Conservation (phyloP, 64 coral and sea anemone species). For the Catalaphyllia jardinei region DNA sequence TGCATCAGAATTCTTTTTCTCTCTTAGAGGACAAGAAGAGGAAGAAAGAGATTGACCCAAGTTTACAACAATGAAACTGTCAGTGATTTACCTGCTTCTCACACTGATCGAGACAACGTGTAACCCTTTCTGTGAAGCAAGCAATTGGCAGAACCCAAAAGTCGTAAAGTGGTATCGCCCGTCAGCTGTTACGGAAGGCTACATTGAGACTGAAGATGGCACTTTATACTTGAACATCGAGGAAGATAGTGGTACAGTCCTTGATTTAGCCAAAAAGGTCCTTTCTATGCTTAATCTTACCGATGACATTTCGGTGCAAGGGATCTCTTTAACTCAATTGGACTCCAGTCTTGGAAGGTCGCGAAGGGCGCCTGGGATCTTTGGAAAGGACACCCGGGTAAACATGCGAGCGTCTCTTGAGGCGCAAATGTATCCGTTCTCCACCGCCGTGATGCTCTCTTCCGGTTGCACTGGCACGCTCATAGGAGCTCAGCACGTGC, state of each 20-base stretch:
- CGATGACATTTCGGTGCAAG: background rate
- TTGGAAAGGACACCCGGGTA: constrained; percentile 56
- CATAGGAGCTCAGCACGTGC: constrained; percentile 57
- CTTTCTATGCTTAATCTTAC: background rate
- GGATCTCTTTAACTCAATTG: background rate
- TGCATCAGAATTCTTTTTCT: background rate
- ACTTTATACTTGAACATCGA: background rate
- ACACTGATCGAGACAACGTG: background rate
- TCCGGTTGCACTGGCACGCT: constrained; percentile 73
- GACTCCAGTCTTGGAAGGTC: background rate
- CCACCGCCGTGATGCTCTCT: constrained; percentile 56
- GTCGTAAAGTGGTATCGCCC: background rate
- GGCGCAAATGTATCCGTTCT: constrained; percentile 66
- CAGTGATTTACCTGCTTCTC: constrained; percentile 13
- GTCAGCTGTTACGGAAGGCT: background rate
- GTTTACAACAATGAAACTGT: constrained; percentile 3
- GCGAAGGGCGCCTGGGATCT: constrained; percentile 2
- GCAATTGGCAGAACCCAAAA: background rate
- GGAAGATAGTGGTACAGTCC: constrained; percentile 2
- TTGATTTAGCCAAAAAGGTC: constrained; percentile 17
- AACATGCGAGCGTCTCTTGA: constrained; percentile 43
- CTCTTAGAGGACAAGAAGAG: background rate
- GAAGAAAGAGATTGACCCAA: background rate
- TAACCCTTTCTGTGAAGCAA: background rate
- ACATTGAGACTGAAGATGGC: background rate